Percentiles rank a stretch among this genome's conserved stretches.
Evolutionary conservation across 1,140 invertebrate genomes (phyloP).

Genomic region (Rhopalosiphum padi): DNA sequence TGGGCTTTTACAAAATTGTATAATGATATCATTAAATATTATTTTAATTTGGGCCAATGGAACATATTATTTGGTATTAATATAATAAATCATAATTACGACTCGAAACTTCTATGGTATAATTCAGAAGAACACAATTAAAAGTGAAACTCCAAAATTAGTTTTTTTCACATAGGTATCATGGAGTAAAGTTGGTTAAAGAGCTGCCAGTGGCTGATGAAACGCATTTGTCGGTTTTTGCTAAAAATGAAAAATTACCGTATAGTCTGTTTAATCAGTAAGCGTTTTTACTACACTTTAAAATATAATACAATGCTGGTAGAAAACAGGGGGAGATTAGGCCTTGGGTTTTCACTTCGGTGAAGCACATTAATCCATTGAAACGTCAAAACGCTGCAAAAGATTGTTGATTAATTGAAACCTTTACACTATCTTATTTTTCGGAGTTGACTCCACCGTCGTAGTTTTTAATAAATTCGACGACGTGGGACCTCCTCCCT

Average conservation of each 20-base stretch:
- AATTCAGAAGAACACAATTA: neutral
- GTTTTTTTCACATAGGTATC: neutral
- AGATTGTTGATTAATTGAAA: constrained; percentile 55
- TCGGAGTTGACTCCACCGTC: neutral
- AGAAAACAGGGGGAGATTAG: constrained; percentile 8
- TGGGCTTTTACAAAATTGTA: neutral
- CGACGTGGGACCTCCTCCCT: neutral
- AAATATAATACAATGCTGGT: constrained; percentile 14
- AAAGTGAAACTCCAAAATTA: neutral
- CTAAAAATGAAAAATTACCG: constrained; percentile 42
- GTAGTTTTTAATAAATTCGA: constrained; percentile 17
- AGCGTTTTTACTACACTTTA: constrained; percentile 39
- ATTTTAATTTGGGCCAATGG: neutral
- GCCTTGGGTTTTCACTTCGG: constrained; percentile 27
- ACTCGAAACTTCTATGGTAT: neutral
- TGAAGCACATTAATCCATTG: constrained; percentile 51
- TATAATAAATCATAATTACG: constrained; percentile 7
- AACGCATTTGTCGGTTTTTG: constrained; percentile 48
- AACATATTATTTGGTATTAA: neutral
- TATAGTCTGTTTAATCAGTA: constrained; percentile 36
- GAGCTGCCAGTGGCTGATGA: neutral
- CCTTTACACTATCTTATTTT: constrained; percentile 51
- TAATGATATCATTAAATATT: neutral
- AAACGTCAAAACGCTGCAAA: constrained; percentile 54
- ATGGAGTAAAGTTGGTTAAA: neutral